Evolutionary conservation across 2,888 invertebrate genomes (phyloP).

Genomic region (Callyntrura sp.): DNA sequence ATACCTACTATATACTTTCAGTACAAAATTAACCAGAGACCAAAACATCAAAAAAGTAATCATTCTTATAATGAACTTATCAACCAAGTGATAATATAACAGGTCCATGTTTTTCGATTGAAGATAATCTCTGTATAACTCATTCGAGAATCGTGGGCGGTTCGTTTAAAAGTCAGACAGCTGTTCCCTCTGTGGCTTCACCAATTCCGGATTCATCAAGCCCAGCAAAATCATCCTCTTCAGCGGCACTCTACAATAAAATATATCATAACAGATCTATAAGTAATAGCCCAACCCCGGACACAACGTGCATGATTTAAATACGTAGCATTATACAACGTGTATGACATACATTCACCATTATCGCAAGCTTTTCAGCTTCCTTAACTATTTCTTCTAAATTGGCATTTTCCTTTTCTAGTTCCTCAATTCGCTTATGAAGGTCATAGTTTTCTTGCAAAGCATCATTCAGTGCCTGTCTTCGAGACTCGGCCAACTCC

Average conservation of each 20-base stretch:
- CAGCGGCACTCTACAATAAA: conserved; percentile 29
- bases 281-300: too few species aligned
- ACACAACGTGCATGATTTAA: too few species aligned
- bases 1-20: too few species aligned
- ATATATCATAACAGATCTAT: background rate
- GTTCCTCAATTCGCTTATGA: conserved; percentile 43
- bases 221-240: background rate
- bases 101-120: too few species aligned
- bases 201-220: conserved; percentile 52
- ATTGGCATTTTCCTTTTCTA: conserved; percentile 37
- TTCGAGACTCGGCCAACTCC: conserved; percentile 46
- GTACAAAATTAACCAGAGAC: too few species aligned
- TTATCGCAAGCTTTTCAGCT: conserved; percentile 31
- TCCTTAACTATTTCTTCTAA: conserved; percentile 56
- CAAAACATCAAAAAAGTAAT: too few species aligned
- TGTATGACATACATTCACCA: conserved; percentile 48
- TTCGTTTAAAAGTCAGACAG: background rate
- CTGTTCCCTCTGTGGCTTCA: background rate
- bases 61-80: too few species aligned
- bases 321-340: too few species aligned
- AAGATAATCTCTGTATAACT: too few species aligned
- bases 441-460: conserved; percentile 55
- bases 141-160: too few species aligned
- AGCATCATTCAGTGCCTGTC: conserved; percentile 42
- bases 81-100: too few species aligned